Percentiles rank a stretch among this genome's conserved stretches.
Evolutionary conservation across 2,113 vertebrate genomes (phyloP).

Genomic region (Pitta sordida): DNA sequence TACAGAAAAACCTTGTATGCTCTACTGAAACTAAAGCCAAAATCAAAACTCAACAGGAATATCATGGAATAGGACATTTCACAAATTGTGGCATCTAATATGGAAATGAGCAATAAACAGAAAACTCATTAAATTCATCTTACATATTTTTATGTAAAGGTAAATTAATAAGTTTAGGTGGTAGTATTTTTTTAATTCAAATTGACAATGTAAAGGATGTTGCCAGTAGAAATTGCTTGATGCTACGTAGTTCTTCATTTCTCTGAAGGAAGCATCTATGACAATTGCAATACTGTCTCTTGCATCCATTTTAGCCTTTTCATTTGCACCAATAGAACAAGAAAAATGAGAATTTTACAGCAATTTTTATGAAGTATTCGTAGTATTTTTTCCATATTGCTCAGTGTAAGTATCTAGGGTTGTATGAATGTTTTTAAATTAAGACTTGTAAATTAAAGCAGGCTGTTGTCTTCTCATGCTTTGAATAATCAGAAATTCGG

Average conservation of each 20-base stretch:
- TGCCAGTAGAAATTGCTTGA: neutral
- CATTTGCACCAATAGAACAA: neutral
- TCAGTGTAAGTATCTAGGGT: neutral
- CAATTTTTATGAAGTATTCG: neutral
- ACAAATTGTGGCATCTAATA: neutral
- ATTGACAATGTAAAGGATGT: neutral
- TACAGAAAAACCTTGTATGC: neutral
- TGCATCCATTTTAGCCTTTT: neutral
- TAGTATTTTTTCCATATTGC: neutral
- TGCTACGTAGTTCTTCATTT: neutral
- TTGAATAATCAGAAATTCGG: neutral
- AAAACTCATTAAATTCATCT: neutral
- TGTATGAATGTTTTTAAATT: neutral
- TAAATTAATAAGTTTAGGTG: neutral
- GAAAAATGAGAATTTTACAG: neutral
- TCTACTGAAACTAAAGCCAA: neutral
- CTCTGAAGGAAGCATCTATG: neutral
- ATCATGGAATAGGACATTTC: neutral
- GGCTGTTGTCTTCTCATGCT: neutral
- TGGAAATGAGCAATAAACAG: neutral
- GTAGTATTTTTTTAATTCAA: neutral
- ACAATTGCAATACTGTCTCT: neutral
- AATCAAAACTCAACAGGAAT: neutral
- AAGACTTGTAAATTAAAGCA: neutral
- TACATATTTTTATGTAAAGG: neutral